phyloP scores from a whole-genome alignment of 1,140 invertebrate species.

The Rhynchophorus ferrugineus region DNA sequence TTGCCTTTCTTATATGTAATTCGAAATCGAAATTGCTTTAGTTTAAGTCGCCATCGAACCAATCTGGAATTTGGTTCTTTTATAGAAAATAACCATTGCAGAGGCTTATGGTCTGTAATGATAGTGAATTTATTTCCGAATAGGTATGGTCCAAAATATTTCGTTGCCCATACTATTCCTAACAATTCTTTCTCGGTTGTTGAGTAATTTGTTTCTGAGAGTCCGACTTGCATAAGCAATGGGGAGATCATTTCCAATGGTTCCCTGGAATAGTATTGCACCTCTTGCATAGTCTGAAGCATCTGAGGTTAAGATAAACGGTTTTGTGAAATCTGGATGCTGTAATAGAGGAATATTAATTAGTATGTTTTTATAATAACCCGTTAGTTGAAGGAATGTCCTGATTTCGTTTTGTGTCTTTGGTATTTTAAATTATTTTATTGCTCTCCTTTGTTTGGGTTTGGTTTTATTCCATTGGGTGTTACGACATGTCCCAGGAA shows the following conservation, averaged over 20 bases:
- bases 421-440: too few species aligned
- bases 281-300: conserved; percentile 25
- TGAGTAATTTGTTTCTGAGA: conserved; percentile 27
- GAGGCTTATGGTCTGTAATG: conserved; percentile 42
- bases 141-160: conserved; percentile 42
- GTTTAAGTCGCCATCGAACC: too few species aligned
- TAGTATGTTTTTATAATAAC: too few species aligned
- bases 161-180: conserved; percentile 40
- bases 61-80: too few species aligned
- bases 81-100: conserved; percentile 39
- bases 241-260: conserved; percentile 26
- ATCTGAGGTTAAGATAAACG: conserved; percentile 15
- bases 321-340: conserved; percentile 36
- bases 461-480: too few species aligned
- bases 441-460: too few species aligned
- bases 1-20: conserved; percentile 36
- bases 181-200: conserved; percentile 39
- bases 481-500: too few species aligned
- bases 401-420: too few species aligned
- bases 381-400: too few species aligned
- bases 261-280: conserved; percentile 26
- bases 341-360: too few species aligned
- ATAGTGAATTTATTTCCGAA: conserved; percentile 41
- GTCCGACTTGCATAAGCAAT: conserved; percentile 26
- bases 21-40: too few species aligned